Evolutionary conservation across 2,888 invertebrate species (phyloP), one percentile per base, ranked within the genome.

Genomic region (Brenthis ino): DNA sequence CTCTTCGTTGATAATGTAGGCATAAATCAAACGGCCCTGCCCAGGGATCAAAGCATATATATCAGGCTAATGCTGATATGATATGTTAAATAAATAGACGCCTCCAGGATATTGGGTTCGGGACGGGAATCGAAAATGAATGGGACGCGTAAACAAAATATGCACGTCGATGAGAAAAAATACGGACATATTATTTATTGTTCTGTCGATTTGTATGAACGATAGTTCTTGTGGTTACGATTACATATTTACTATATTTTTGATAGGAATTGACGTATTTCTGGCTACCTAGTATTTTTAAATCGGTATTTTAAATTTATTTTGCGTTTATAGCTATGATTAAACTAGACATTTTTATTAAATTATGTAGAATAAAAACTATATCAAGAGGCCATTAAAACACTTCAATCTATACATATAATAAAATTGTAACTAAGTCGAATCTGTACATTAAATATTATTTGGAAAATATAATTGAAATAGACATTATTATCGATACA

Each of bases 1-100:
- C 64, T 72, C 14, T 47, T 68, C 37, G 53, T 70, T 82, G 83
- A 86, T 89, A 87, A 86, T 85, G 83, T 84, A 82, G 76, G 80
- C 84, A 90, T 91, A 91, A 91, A 91, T 91, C 91, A 89, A 85
- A 72, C 70, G 64, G 70, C 75, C 75, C 72, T 73, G 74, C 83
- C 65, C 65, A 68, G 82, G 88, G 88, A 89, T 89, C 89, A 87
- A 82, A 82, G 84, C 87, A 90, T 93, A 92, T 43, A 43, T 90
- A 91, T 92, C 92, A 93, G 80, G 84, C 90, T 91, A 91, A 92
- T 89, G 85, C 86, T 86, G 89, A 90, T 92, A 88, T 91, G 91
- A 91, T 91, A 91, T 91, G 91, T 91, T 92, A 89, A 93, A 93
- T 93, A 93, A 93, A 93, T 91, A 93, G 91, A 79, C 85, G 84